phyloP scores from a whole-genome alignment of 2,113 vertebrate species.

The mouse (Mus musculus) region GRCm39 chr10:122860501-122861000 shows the following conservation, averaged over 20 bases:
- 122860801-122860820: background rate
- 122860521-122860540: background rate
- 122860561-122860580: background rate
- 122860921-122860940: background rate
- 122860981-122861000: background rate
- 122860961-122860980: conserved; percentile 20
- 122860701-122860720: background rate
- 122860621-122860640: background rate
- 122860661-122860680: background rate
- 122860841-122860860: background rate
- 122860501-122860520: background rate
- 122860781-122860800: background rate
- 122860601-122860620: background rate
- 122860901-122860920: background rate
- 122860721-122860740: background rate
- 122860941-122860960: background rate
- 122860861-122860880: background rate
- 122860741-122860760: background rate
- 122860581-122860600: background rate
- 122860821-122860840: background rate
- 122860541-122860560: background rate
- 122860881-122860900: background rate
- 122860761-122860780: background rate
- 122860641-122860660: background rate
- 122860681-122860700: background rate